These are phyloP conservation scores for Epirrhoe alternata DNA, from an alignment of 2,888 invertebrate genomes.

Conservation along the genomic window DNA sequence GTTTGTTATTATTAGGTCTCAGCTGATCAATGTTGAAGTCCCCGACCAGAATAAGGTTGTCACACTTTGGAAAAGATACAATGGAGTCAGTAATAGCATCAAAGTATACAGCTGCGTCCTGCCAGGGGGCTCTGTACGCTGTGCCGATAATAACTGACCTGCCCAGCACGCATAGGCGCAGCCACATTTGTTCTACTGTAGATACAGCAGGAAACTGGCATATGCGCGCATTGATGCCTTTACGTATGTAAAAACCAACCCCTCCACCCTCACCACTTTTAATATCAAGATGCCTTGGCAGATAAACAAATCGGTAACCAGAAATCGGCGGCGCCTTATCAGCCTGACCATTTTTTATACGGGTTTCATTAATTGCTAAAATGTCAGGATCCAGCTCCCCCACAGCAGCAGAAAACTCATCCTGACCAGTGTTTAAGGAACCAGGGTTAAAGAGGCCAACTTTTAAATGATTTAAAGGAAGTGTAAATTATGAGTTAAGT, in stretches of 20 bases:
- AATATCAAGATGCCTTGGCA: not conserved
- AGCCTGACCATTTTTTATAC: not conserved
- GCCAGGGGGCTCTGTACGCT: slow-evolving; percentile 1
- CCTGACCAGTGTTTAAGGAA: slow-evolving; percentile 7
- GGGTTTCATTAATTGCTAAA: slow-evolving; percentile 8
- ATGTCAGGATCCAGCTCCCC: not conserved
- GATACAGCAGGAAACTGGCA: not conserved
- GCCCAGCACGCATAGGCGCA: not conserved
- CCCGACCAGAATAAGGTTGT: not conserved
- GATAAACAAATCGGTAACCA: not conserved
- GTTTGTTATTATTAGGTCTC: not conserved
- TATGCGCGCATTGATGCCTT: not conserved
- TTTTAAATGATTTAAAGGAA: slow-evolving; percentile 3
- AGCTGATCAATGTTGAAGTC: not conserved
- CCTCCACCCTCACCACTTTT: slow-evolving; percentile 2
- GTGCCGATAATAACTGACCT: slow-evolving; percentile 1
- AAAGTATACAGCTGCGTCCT: not conserved
- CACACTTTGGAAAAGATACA: slow-evolving; percentile 5
- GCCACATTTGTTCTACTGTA: slow-evolving; percentile 5
- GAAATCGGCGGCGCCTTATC: not conserved
- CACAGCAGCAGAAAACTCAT: slow-evolving; percentile 1
- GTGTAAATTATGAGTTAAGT: slow-evolving; percentile 11
- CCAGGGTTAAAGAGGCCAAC: slow-evolving; percentile 7
- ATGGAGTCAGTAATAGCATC: slow-evolving; percentile 5
- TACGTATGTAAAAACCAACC: slow-evolving; percentile 11